Evolutionary conservation across 2,888 invertebrate species (phyloP).

Genomic region (Synanthedon myopaeformis): DNA sequence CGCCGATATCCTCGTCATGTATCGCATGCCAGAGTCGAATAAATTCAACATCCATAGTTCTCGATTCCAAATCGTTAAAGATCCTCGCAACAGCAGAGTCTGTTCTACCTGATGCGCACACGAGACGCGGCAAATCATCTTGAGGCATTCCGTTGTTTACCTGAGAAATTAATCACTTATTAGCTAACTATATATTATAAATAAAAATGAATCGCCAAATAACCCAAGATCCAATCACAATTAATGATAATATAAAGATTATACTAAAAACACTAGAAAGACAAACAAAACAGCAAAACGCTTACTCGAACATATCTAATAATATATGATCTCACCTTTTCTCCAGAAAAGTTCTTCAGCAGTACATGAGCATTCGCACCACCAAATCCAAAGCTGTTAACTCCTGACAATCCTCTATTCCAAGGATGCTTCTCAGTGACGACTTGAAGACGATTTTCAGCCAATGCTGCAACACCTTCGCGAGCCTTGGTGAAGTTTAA

Average conservation of each 20-base stretch:
- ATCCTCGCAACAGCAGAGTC: slow-evolving; percentile 78
- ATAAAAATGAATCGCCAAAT: too few relatives aligned
- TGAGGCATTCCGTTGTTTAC: slow-evolving; percentile 71
- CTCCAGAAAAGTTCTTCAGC: slow-evolving; percentile 71
- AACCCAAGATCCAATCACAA: too few relatives aligned
- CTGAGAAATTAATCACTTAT: slow-evolving; percentile 16
- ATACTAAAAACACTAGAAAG: too few relatives aligned
- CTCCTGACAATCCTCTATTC: slow-evolving; percentile 80
- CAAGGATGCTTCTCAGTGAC: slow-evolving; percentile 79
- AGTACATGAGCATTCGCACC: slow-evolving; percentile 86
- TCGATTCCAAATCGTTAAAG: slow-evolving; percentile 72
- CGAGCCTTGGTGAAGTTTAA: slow-evolving; percentile 79
- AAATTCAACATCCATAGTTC: slow-evolving; percentile 73
- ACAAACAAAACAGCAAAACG: too few relatives aligned
- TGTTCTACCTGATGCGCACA: slow-evolving; percentile 83
- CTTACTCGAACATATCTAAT: too few relatives aligned
- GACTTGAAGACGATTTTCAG: slow-evolving; percentile 75
- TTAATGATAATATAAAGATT: too few relatives aligned
- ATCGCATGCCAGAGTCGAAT: slow-evolving; percentile 72
- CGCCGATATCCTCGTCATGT: slow-evolving; percentile 67
- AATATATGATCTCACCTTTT: slow-evolving; percentile 43
- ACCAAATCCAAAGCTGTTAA: slow-evolving; percentile 95
- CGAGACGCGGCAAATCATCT: slow-evolving; percentile 79
- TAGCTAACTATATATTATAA: too few relatives aligned
- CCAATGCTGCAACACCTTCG: slow-evolving; percentile 71